Percentiles rank a stretch among this genome's conserved stretches.
Conservation (phyloP, 2,888 invertebrate genomes). For the Drosophila meridionalis region DNA sequence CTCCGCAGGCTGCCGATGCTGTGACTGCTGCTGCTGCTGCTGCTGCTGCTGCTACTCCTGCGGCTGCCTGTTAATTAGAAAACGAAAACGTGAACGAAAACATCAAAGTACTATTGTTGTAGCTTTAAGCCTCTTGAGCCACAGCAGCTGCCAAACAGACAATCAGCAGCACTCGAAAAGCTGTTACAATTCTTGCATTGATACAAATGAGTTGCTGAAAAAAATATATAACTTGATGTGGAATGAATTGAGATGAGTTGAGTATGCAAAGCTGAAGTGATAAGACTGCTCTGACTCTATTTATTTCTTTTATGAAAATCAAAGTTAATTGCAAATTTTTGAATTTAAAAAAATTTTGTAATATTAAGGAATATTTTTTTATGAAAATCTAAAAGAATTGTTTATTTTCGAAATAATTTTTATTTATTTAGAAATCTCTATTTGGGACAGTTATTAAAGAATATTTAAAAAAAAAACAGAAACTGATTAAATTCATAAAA, state of each 20-base stretch:
- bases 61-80: constrained; percentile 59
- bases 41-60: constrained; percentile 6
- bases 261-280: background rate
- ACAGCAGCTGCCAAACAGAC: constrained; percentile 20
- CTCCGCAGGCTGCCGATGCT: constrained; percentile 29
- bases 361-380: too few relatives aligned
- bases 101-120: constrained; percentile 60
- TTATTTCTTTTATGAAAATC: background rate
- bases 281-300: background rate
- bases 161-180: constrained; percentile 13
- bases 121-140: constrained; percentile 45
- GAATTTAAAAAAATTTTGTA: too few relatives aligned
- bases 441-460: too few relatives aligned
- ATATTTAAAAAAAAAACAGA: too few relatives aligned
- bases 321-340: too few relatives aligned
- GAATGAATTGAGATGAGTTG: background rate
- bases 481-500: too few relatives aligned
- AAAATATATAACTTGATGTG: background rate
- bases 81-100: constrained; percentile 63
- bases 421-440: too few relatives aligned
- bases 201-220: background rate
- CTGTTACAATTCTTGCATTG: background rate
- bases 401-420: too few relatives aligned
- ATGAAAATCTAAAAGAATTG: too few relatives aligned
- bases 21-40: background rate